Percentiles rank a stretch among this genome's conserved stretches.
Evolutionary conservation across 2,113 vertebrate genomes (phyloP).

Genomic region (Martes martes): DNA sequence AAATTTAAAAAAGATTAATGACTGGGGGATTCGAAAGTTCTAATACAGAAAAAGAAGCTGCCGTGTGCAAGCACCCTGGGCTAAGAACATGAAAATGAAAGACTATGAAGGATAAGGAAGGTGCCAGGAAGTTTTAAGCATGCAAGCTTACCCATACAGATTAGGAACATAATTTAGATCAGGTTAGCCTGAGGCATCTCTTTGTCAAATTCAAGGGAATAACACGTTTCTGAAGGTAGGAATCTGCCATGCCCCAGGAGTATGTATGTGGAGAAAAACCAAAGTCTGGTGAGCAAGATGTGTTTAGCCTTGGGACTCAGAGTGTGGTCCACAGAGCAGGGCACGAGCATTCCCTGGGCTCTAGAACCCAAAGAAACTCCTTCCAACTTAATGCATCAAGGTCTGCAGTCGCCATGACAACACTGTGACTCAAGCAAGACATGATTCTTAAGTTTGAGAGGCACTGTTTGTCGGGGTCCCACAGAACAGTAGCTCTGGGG

Average conservation of each 20-base stretch:
- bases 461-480: neutral
- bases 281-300: too few species aligned
- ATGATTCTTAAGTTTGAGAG: neutral
- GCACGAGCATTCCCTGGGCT: neutral
- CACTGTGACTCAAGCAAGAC: neutral
- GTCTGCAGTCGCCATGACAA: neutral
- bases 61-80: neutral
- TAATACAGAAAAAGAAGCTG: neutral
- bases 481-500: neutral
- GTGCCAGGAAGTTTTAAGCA: neutral
- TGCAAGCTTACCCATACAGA: neutral
- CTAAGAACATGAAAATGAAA: neutral
- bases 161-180: conserved; percentile 5
- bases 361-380: neutral
- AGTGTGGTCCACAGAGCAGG: neutral
- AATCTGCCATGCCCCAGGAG: neutral
- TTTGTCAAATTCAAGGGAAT: conserved; percentile 1
- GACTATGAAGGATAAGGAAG: neutral
- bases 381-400: neutral
- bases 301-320: neutral
- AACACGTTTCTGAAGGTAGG: neutral
- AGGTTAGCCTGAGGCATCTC: neutral
- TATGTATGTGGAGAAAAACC: neutral
- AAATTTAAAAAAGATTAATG: neutral
- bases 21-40: neutral